A percentile compares a stretch with the other conserved stretches of the same genome.
phyloP scores from a whole-genome alignment of 2,888 invertebrate species.

The Serripes groenlandicus region DNA sequence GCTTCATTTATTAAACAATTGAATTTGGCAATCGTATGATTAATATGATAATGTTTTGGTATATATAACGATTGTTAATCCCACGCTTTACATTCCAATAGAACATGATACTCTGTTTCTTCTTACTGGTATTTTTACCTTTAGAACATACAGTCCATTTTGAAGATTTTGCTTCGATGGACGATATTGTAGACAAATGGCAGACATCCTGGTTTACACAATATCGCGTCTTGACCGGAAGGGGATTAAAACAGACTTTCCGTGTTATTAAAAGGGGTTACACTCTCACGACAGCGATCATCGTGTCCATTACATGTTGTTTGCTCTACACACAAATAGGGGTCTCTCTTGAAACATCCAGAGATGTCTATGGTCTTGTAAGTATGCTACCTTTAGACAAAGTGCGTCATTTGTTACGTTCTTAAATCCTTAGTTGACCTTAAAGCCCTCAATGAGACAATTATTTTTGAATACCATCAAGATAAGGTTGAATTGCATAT shows the following conservation, averaged over 20 bases:
- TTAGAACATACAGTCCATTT: conserved; percentile 3
- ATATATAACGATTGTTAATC: no score
- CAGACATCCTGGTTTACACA: conserved; percentile 93
- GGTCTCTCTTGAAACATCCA: conserved; percentile 91
- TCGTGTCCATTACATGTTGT: conserved; percentile 89
- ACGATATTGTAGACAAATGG: conserved; percentile 86
- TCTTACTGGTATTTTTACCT: no score
- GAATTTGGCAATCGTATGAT: no score
- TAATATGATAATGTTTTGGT: no score
- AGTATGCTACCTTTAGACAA: no score
- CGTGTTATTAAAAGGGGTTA: conserved; percentile 92
- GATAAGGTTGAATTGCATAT: no score
- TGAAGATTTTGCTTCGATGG: background rate
- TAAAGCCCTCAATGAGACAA: no score
- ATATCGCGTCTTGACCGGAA: conserved; percentile 90
- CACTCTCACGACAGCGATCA: conserved; percentile 90
- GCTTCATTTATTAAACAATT: no score
- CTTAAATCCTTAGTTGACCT: background rate
- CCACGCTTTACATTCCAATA: no score
- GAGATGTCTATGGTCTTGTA: conserved; percentile 92
- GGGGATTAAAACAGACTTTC: conserved; percentile 89
- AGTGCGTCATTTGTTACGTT: background rate
- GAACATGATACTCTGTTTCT: no score
- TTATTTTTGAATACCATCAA: no score
- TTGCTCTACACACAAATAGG: conserved; percentile 92